Evolutionary conservation across 2,797 vertebrate species (phyloP).

Genomic region (Takifugu ocellatus): DNA sequence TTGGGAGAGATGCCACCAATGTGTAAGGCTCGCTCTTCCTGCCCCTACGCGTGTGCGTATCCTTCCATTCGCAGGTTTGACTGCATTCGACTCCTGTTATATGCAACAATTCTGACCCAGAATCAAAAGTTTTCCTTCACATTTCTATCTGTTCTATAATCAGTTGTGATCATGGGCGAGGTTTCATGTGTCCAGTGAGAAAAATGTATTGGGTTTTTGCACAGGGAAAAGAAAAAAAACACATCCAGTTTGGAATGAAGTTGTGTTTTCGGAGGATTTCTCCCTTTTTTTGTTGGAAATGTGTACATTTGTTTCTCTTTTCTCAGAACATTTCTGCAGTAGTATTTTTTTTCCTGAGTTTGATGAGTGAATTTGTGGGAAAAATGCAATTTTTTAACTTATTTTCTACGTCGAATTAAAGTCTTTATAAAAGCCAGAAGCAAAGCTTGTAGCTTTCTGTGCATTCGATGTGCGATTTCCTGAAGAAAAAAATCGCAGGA

Average conservation of each 20-base stretch:
- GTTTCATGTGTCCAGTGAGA: slow-evolving; percentile 22
- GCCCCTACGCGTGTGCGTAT: no score
- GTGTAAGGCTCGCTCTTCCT: no score
- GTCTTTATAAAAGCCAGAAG: slow-evolving; percentile 14
- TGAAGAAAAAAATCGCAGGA: no score
- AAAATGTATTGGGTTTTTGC: slow-evolving; percentile 50
- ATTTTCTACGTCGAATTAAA: slow-evolving; percentile 71
- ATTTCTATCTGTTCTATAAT: neutral
- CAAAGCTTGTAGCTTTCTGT: neutral
- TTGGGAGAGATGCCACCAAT: no score
- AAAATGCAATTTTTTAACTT: slow-evolving; percentile 73
- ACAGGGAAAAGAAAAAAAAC: slow-evolving; percentile 42
- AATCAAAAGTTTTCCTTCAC: no score
- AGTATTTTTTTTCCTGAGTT: slow-evolving; percentile 36
- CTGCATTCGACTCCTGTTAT: no score
- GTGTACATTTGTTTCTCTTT: slow-evolving; percentile 31
- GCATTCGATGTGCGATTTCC: no score
- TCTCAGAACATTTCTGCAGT: slow-evolving; percentile 24
- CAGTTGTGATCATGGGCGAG: slow-evolving; percentile 17
- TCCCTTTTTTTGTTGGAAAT: neutral
- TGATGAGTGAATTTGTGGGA: slow-evolving; percentile 48
- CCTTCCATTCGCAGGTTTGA: no score
- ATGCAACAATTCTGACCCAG: no score
- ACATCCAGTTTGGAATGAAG: slow-evolving; percentile 37
- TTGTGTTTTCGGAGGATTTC: slow-evolving; percentile 9